Evolutionary conservation across 2,888 invertebrate genomes (phyloP).

Genomic region (Ptychoptera albimana): DNA sequence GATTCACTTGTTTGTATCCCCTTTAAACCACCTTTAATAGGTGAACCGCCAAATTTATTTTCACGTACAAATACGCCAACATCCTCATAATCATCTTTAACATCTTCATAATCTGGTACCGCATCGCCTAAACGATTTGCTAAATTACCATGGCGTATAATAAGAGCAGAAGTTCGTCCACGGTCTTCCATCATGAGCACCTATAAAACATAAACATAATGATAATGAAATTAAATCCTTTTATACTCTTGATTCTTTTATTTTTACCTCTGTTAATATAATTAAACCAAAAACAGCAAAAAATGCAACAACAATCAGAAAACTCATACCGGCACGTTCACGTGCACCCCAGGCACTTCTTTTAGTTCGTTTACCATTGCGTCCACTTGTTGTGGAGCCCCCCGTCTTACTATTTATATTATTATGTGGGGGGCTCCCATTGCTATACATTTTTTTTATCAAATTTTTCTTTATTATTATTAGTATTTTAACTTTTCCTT

Average conservation of each 20-base stretch:
- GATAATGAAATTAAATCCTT: not conserved
- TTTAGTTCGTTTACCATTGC: slow-evolving; percentile 22
- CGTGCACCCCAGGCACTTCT: slow-evolving; percentile 32
- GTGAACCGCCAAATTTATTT: slow-evolving; percentile 25
- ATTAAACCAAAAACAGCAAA: slow-evolving; percentile 79
- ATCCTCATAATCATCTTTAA: slow-evolving; percentile 35
- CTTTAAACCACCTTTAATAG: not conserved
- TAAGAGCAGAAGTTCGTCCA: slow-evolving; percentile 36
- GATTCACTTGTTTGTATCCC: not conserved
- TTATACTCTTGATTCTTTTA: not conserved
- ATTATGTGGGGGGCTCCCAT: slow-evolving; percentile 25
- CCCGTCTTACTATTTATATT: slow-evolving; percentile 17
- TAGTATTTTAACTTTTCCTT: too few species aligned
- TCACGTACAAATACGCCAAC: slow-evolving; percentile 25
- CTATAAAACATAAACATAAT: slow-evolving; percentile 13
- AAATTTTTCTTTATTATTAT: not conserved
- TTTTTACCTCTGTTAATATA: slow-evolving; percentile 64
- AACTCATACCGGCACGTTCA: slow-evolving; percentile 75
- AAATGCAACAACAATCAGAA: slow-evolving; percentile 80
- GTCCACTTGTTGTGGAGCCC: slow-evolving; percentile 19
- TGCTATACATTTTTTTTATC: slow-evolving; percentile 18
- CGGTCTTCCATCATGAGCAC: slow-evolving; percentile 38
- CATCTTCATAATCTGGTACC: slow-evolving; percentile 54
- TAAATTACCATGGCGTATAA: slow-evolving; percentile 36
- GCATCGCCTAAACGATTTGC: slow-evolving; percentile 33